Base-by-base conservation (phyloP, 2,797 vertebrate species). In the Carduelis carduelis region DNA sequence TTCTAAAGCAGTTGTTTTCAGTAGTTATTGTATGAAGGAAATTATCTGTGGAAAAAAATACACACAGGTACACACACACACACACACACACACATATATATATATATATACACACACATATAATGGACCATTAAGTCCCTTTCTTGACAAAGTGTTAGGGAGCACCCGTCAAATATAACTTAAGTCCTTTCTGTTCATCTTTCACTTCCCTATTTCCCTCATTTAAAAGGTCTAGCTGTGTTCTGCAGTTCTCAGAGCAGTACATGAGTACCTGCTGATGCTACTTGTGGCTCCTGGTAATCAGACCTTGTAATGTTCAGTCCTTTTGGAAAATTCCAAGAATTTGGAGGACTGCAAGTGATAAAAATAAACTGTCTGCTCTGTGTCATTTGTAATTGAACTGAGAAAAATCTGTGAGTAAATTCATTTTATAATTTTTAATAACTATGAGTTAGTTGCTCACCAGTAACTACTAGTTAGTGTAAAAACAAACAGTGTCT, bases 91-190 rank as follows among this genome's bases (percentile, higher is more conserved):
- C 10, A 37, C 5, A 37, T 12, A 37, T 37, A 37, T 37, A 37
- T 3, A 19, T 14, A 55, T 21, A 55, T 22, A 34, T 5, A 17
- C 0, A 22, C 1, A 37, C 0, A 6, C 7, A 24, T 23, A 34
- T 50, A 47, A 63, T 32, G 32, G 61, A 61, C 35, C 14, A 24
- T 30, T 59, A 69, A 63, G 16, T 39, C 9, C 8, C 6, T 18
- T 49, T 84, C 41, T 55, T 61, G 35, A 75, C 32, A 32, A 68
- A 56, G 17, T 34, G 23, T 12, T 50, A 61, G 10, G 43, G 84
- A 91, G 13, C 3, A 30, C 6, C 8, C 3, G 20, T 57, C 21
- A 39, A 53, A 46, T 8, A 20, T 3, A 2, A 3, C 6, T 72
- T 17, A 47, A 44, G 21, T 53, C 6, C 23, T 28, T 74, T 41